Evolutionary conservation across 2,113 vertebrate genomes (phyloP), one percentile per base, ranked within the genome.

Genomic region (Ahaetulla prasina): DNA sequence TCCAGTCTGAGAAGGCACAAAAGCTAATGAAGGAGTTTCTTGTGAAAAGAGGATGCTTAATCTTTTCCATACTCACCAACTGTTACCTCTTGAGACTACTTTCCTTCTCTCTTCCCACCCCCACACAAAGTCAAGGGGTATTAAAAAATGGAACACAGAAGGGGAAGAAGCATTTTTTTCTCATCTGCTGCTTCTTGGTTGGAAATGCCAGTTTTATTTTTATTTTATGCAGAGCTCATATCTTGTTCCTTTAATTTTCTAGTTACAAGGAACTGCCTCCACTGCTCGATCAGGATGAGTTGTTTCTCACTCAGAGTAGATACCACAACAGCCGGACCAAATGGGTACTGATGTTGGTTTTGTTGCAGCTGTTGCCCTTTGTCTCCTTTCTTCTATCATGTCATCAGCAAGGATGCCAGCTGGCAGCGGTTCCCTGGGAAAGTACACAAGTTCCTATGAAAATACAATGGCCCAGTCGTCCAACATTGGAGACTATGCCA

Each of bases 291-390:
- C 54, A 63, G 18, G 47, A 27, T 18, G 74, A 89, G 18, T n/a
- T 86, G 45, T 80, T 22, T 52, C 23, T 43, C 85, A 45, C 10
- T 87, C 54, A 90, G 89, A 89, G 25, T 47, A 8, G 90, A 50
- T 18, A 18, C 10, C 43, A 39, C 45, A 23, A 12, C 87, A 54
- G 54, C 47, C 74, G 3, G 10, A 18, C 87, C 16, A 55, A 91
- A 93, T 80, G 23, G 74, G 11, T 60, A 74, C 45, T 45, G 45
- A 50, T 85, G 74, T 85, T 89, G 68, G 57, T 85, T 92, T 53
- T 86, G 35, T 68, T 91, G 93, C 90, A 93, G 93, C 93, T 93
- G 93, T 93, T 91, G 89, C 47, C 74, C 87, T 86, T 91, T 91
- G 93, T 93, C 53, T 84, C 43, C 89, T 89, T 57, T 89, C 87